A percentile compares a stretch with the other conserved stretches of the same genome.
These are phyloP conservation scores for Rattus rattus DNA, from an alignment of 2,113 vertebrate genomes.

Conservation along the genomic window DNA sequence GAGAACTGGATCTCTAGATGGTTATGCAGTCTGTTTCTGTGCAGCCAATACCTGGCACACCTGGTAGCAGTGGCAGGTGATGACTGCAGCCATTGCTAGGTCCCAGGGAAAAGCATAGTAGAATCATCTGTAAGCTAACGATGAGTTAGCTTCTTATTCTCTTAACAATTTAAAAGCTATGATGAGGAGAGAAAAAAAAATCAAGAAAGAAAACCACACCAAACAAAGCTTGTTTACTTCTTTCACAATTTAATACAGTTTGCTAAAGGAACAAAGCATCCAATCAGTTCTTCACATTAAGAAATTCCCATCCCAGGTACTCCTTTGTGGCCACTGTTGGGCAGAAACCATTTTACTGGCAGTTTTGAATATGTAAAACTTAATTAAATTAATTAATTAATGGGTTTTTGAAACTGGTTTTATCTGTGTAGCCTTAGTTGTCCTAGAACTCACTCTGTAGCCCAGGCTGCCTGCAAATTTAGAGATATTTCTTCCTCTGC, in stretches of 20 bases:
- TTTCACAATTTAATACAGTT: not conserved
- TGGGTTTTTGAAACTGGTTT: not conserved
- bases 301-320: constrained; percentile 16
- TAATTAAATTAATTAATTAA: too few relatives aligned
- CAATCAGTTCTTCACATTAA: constrained; percentile 38
- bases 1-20: too few relatives aligned
- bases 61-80: too few relatives aligned
- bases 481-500: not conserved
- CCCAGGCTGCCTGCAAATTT: not conserved
- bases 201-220: constrained; percentile 27
- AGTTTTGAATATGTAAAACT: constrained; percentile 34
- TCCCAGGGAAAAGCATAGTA: too few relatives aligned
- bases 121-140: too few relatives aligned
- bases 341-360: constrained; percentile 37
- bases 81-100: too few relatives aligned
- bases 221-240: constrained; percentile 1
- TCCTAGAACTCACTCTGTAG: not conserved
- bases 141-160: not conserved
- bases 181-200: constrained; percentile 15
- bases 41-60: too few relatives aligned
- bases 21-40: too few relatives aligned
- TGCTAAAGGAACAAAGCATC: not conserved
- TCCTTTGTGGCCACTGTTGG: not conserved
- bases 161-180: constrained; percentile 51
- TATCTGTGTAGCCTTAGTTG: not conserved